Base-by-base conservation (phyloP, 2,113 vertebrate genomes). In the Mixornis gularis region DNA sequence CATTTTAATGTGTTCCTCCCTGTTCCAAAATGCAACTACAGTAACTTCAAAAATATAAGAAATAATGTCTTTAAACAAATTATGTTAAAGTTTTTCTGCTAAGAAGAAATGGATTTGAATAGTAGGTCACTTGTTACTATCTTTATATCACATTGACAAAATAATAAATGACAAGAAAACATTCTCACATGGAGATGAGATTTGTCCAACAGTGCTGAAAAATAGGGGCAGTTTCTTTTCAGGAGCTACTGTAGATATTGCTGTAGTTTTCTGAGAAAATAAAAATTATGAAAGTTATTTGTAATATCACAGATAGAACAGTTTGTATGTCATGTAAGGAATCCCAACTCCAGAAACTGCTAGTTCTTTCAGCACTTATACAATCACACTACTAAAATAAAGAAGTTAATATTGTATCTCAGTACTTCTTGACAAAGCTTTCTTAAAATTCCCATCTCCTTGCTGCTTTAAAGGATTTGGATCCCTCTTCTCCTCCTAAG, bases 161-260 rank as follows among this genome's bases (percentile, higher is more conserved):
- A 65, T 29, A 78, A 66, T 21, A 60, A 78, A 62, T 46, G 0
- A 66, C 7, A 34, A 49, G 41, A 51, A 7, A 1, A 0, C 1
- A 5, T 56, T 70, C 30, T 65, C 17, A 72, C n/a, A 10, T 17
- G 14, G 10, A 55, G 7, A 68, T 12, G 9, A 29, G 4, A 30
- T 90, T 63, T 76, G 6, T 32, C 13, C 32, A 81, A 41, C 0
- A 4, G 17, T 41, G 15, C 4, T 62, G 49, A 76, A 51, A 41
- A 83, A 40, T 4, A 36, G 11, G 4, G 6, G 3, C 12, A 82
- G 5, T 15, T 81, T n/a, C 9, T 51, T 48, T 72, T 40, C 46
- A 73, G 44, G 16, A 43, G 6, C 10, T 38, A 25, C n/a, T 60
- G 19, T 40, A 40, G 16, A 32, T 71, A 32, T 6, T 34, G 5